These are phyloP conservation scores for Zoanthus sociatus DNA, from an alignment of 92 coral and sea anemone species.

Conservation along the genomic window DNA sequence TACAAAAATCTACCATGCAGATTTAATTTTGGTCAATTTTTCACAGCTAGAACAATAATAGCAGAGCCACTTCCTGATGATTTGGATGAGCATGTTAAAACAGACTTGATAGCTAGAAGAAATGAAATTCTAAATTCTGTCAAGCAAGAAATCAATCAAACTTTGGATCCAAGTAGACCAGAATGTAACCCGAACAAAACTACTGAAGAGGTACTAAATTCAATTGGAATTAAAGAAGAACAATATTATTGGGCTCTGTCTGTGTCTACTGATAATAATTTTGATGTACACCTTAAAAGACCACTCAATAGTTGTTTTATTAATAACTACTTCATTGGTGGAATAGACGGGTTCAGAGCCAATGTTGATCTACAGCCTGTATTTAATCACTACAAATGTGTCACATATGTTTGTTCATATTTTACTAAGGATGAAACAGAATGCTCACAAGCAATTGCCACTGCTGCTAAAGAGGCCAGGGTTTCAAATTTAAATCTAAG, in stretches of 20 bases:
- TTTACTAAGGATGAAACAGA: not conserved
- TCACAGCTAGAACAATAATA: slow-evolving; percentile 4
- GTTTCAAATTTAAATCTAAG: slow-evolving; percentile 40
- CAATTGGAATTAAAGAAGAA: slow-evolving; percentile 7
- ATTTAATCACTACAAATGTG: not conserved
- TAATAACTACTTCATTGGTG: slow-evolving; percentile 52
- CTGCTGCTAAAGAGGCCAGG: slow-evolving; percentile 64
- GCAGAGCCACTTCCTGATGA: slow-evolving; percentile 49
- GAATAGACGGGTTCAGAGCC: slow-evolving; percentile 65
- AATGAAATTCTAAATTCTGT: slow-evolving; percentile 46
- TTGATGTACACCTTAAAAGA: slow-evolving; percentile 57
- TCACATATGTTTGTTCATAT: too few relatives aligned
- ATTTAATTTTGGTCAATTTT: slow-evolving; percentile 1
- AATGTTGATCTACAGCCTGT: slow-evolving; percentile 51
- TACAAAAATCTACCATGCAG: slow-evolving; percentile 7
- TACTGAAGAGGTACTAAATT: not conserved
- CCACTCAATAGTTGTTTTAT: slow-evolving; percentile 17
- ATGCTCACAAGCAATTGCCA: slow-evolving; percentile 39
- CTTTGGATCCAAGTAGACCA: slow-evolving; percentile 32
- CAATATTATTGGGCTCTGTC: slow-evolving; percentile 60
- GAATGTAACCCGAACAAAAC: slow-evolving; percentile 32
- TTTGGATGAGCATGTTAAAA: slow-evolving; percentile 37
- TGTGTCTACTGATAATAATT: slow-evolving; percentile 58
- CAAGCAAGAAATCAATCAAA: slow-evolving; percentile 53
- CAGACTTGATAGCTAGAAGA: slow-evolving; percentile 1